Evolutionary conservation across 2,113 vertebrate genomes (phyloP), one percentile per base, ranked within the genome.

Genomic region (Anoura caudifer): DNA sequence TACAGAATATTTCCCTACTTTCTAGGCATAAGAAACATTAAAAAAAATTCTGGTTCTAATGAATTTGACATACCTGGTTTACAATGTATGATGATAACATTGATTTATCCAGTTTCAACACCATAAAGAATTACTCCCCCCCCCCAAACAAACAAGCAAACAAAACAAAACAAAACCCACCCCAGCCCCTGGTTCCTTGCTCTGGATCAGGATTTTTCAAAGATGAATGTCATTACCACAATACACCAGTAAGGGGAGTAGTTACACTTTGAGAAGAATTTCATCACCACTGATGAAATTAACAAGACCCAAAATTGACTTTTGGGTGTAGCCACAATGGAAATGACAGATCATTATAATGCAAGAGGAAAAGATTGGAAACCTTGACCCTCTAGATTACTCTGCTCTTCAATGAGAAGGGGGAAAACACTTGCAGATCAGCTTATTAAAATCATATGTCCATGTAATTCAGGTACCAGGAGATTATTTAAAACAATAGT

Each of bases 231-330:
- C 94, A 97, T 98, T 98, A 84, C 98, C 56, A 16, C 36, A 94
- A 61, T 1, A 52, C 24, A 76, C 98, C 98, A 99, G 98, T 97
- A 99, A 98, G 98, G 97, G 98, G 98, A 98, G 98, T 72, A 98
- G 97, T 98, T 98, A 98, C 98, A 98, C 98, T 98, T 98, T 43
- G 86, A 97, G 98, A 99, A 94, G 77, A 97, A 82, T 86, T 92
- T 45, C 89, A 0, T 72, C 19, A 4, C 8, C 0, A 54, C 22
- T 4, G 95, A 63, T 63, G 61, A 63, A 63, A 63, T 63, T 63
- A 95, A 86, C 8, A 20, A 86, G 1, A 76, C 52, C 7, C 52
- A 83, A 96, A 93, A 94, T 72, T 84, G 92, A 96, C 96, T 72
- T 91, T 5, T 0, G 83, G 83, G 92, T 96, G 94, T 72, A 94